Base-by-base conservation (phyloP, 1,140 invertebrate genomes). In the Caerostris extrusa region DNA sequence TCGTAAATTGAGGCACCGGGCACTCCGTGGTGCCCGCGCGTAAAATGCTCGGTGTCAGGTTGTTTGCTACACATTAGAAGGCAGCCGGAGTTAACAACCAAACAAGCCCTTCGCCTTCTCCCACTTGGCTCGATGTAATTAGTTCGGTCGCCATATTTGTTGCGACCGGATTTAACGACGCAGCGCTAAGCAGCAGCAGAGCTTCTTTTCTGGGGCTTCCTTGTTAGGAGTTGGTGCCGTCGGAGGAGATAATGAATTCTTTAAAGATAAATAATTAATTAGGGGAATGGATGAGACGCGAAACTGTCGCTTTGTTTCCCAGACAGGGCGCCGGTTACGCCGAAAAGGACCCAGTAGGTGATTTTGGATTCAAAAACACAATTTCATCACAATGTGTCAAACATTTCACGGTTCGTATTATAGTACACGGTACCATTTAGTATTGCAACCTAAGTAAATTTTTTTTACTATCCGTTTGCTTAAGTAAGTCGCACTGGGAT, bases 241-340 rank as follows among this genome's bases (percentile, higher is more conserved):
- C 71, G 71, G 53, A 34, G 71, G 61, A 64, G 61, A 64, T 64
- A 64, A 64, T 64, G 61, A 77, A 53, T 77, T 77, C 71, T 50
- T 91, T 89, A 82, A 88, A 17, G 85, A 93, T 93, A 93, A 93
- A 93, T 93, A 93, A 93, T 93, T 93, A 93, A 93, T 87, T 93
- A 81, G 19, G 71, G 7, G 55, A 67, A 77, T 77, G n/a, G 17
- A 77, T 19, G 55, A 50, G 71, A 77, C 53, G 81, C 60, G 61
- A n/a, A 92, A 69, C 60, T 58, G 85, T 55, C 61, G 56, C 71
- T 64, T 83, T 82, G 90, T 83, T 91, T 90, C 55, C 61, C 14
- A 67, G n/a, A 67, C 14, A n/a, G 4, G n/a, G 17, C 6, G 14
- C 7, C 5, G 2, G 61, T 12, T 67, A 6, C 34, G 34, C 34